Evolutionary conservation across 2,888 invertebrate genomes (phyloP), one percentile per base, ranked within the genome.

Genomic region (Netelia melanura): DNA sequence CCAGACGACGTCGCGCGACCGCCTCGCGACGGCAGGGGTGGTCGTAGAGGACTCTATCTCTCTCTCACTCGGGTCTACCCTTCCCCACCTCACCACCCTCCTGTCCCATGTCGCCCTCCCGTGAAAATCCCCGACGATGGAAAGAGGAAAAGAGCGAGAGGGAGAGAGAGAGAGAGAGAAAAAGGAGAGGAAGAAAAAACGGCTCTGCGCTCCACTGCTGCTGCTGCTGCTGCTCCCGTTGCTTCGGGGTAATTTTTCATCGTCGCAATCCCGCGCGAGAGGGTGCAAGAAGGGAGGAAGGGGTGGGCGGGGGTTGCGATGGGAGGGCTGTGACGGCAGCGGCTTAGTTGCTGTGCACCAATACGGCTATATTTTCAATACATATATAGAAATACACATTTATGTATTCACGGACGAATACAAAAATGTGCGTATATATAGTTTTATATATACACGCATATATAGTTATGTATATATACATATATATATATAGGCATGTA

Each of bases 181-280:
- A 77, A 9, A 61, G 61, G 25, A 44, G 84, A 85, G 88, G 88
- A 89, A 85, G 88, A 90, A 90, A 90, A 91, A 90, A 89, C 87
- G 88, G 87, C 89, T 86, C 88, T 74, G 56, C 71, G 79, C 67
- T 61, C 72, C 80, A 58, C 85, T 71, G 78, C 85, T 86, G 48
- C 78, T 89, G 78, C 85, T 86, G 48, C 30, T 38, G 38, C 64
- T 61, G 65, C 64, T 56, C 62, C 78, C 89, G 89, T 88, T 91
- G 92, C 92, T 92, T 91, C 92, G 91, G 91, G 92, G 92, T 92
- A 93, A 93, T 93, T 93, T 93, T 93, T 93, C 93, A 93, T 93
- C 92, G 92, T 92, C 92, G 92, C 91, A 91, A 89, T 91, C 90
- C 89, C 90, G 91, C 91, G 91, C 91, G 91, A 91, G 90, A 91